Percentiles rank a stretch among this genome's conserved stretches.
Evolutionary conservation across 2,113 vertebrate genomes (phyloP).

Genomic region (Crotalus horridus): DNA sequence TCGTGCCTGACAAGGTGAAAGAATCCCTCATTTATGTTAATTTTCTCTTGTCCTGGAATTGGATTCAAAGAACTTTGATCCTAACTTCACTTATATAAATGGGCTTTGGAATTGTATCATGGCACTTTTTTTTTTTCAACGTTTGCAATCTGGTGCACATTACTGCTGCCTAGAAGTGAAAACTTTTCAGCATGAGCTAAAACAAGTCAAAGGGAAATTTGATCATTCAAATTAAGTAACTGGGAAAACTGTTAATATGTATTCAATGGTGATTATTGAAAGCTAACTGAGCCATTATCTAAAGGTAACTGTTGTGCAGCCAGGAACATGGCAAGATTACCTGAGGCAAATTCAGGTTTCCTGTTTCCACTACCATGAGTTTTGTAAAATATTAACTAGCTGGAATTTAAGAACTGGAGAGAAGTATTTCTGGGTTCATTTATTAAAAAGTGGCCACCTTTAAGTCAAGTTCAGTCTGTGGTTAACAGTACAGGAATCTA

Average conservation of each 20-base stretch:
- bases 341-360: not conserved
- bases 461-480: not conserved
- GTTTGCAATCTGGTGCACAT: not conserved
- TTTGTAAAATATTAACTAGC: not conserved
- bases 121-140: not conserved
- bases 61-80: not conserved
- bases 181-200: not conserved
- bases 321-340: not conserved
- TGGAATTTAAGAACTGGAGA: not conserved
- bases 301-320: not conserved
- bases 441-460: not conserved
- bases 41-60: not conserved
- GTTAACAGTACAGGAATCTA: not conserved
- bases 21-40: not conserved
- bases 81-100: not conserved
- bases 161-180: not conserved
- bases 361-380: not conserved
- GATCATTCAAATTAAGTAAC: not conserved
- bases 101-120: not conserved
- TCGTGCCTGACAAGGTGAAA: not conserved
- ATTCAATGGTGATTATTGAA: not conserved
- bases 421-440: not conserved
- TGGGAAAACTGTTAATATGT: not conserved
- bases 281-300: not conserved
- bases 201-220: not conserved